These are phyloP conservation scores for Opisthograptis luteolata DNA, from an alignment of 2,888 invertebrate genomes.

Conservation along the genomic window DNA sequence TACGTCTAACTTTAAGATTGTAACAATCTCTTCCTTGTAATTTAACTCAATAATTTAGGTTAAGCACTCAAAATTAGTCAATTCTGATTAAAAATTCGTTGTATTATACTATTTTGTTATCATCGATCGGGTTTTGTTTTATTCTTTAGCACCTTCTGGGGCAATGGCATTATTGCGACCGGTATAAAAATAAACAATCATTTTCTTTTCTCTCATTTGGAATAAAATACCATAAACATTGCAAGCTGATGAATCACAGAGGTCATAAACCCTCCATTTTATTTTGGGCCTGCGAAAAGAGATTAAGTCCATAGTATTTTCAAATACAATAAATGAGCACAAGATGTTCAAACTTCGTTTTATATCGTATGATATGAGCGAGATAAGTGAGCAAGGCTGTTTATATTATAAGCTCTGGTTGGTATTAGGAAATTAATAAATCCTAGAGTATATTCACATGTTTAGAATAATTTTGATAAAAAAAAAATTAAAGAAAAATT, in stretches of 20 bases:
- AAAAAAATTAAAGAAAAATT: too few species aligned
- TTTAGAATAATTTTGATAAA: neutral
- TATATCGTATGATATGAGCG: neutral
- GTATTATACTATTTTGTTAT: conserved; percentile 22
- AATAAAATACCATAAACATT: conserved; percentile 15
- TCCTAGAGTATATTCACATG: neutral
- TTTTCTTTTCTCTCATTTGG: conserved; percentile 14
- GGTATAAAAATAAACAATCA: conserved; percentile 11
- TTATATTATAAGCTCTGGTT: neutral
- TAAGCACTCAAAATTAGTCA: conserved; percentile 32
- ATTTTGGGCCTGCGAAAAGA: conserved; percentile 18
- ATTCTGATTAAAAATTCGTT: conserved; percentile 23
- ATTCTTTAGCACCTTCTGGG: conserved; percentile 14
- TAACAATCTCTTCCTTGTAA: conserved; percentile 10
- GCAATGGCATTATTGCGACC: conserved; percentile 22
- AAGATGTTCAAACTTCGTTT: too few species aligned
- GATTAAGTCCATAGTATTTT: conserved; percentile 36
- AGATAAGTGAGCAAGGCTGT: conserved; percentile 5
- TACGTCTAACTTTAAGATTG: conserved; percentile 7
- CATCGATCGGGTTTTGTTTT: conserved; percentile 20
- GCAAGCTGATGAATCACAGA: conserved; percentile 15
- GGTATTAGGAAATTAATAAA: too few species aligned
- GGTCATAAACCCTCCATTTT: conserved; percentile 23
- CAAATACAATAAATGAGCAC: too few species aligned
- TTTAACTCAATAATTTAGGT: conserved; percentile 18